Evolutionary conservation across 2,888 invertebrate species (phyloP).

Genomic region (Spatulosminthurus flaviceps): DNA sequence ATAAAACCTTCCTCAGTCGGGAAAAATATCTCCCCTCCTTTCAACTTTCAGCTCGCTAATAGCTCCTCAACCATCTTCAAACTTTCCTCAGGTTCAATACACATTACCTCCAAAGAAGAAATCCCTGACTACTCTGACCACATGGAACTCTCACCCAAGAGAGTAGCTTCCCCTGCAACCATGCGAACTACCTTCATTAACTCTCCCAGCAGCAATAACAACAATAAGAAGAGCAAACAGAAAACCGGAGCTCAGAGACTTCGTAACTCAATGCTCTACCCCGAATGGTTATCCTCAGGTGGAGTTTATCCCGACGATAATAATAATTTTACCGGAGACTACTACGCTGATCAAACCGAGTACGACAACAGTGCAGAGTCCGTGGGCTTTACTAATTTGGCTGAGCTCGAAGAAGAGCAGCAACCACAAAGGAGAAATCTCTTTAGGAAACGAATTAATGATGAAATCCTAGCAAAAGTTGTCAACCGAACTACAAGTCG

Average conservation of each 20-base stretch:
- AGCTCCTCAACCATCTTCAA: background rate
- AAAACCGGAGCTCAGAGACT: background rate
- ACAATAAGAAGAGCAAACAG: background rate
- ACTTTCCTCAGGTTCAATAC: background rate
- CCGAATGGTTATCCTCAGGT: slow-evolving; percentile 59
- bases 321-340: slow-evolving; percentile 37
- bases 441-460: slow-evolving; percentile 33
- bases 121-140: slow-evolving; percentile 14
- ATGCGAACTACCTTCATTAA: slow-evolving; percentile 22
- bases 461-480: slow-evolving; percentile 35
- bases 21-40: background rate
- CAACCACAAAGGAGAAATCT: background rate
- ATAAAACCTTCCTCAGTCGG: background rate
- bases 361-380: slow-evolving; percentile 29
- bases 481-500: slow-evolving; percentile 13
- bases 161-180: background rate
- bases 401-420: background rate
- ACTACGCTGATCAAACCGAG: slow-evolving; percentile 9
- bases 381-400: background rate
- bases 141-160: no score
- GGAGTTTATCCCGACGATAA: slow-evolving; percentile 46
- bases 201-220: no score
- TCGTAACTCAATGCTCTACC: slow-evolving; percentile 48
- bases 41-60: background rate
- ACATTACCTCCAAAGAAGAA: slow-evolving; percentile 32